Evolutionary conservation across 2,113 vertebrate species (phyloP).

Genomic region (Caranx ignobilis): DNA sequence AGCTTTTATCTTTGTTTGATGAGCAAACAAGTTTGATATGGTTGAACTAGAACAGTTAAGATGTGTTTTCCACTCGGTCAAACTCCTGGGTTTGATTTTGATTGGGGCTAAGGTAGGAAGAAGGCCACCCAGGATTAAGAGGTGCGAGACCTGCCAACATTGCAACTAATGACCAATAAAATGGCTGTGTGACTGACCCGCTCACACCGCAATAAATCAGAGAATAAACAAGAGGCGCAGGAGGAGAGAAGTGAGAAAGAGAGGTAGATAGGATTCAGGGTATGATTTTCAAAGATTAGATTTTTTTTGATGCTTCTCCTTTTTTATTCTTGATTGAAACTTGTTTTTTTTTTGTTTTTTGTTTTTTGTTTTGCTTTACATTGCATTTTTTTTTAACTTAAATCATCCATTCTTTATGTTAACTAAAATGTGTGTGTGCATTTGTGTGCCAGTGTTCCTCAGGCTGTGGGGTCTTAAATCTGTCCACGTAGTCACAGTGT

Average conservation of each 20-base stretch:
- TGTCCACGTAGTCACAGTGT: too few relatives aligned
- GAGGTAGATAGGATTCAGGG: not conserved
- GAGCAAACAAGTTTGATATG: not conserved
- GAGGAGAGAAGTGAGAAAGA: not conserved
- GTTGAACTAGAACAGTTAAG: not conserved
- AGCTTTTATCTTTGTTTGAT: not conserved
- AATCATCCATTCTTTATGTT: not conserved
- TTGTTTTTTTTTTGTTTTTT: too few relatives aligned
- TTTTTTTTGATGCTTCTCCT: not conserved
- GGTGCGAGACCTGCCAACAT: slow-evolving; percentile 55
- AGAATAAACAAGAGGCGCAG: slow-evolving; percentile 1
- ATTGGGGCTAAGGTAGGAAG: not conserved
- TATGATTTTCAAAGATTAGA: not conserved
- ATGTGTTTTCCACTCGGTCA: not conserved
- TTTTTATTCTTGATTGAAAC: not conserved
- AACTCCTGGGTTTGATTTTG: slow-evolving; percentile 17
- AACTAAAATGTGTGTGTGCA: not conserved
- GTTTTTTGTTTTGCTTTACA: too few relatives aligned
- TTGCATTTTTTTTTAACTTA: not conserved
- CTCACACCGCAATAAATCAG: slow-evolving; percentile 49
- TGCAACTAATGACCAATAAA: slow-evolving; percentile 57
- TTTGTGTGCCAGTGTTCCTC: not conserved
- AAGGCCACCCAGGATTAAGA: slow-evolving; percentile 60
- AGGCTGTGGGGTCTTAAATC: too few relatives aligned
- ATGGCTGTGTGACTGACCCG: not conserved